Conservation (phyloP, 1,140 invertebrate species). For the Stegodyphus mimosarum region DNA sequence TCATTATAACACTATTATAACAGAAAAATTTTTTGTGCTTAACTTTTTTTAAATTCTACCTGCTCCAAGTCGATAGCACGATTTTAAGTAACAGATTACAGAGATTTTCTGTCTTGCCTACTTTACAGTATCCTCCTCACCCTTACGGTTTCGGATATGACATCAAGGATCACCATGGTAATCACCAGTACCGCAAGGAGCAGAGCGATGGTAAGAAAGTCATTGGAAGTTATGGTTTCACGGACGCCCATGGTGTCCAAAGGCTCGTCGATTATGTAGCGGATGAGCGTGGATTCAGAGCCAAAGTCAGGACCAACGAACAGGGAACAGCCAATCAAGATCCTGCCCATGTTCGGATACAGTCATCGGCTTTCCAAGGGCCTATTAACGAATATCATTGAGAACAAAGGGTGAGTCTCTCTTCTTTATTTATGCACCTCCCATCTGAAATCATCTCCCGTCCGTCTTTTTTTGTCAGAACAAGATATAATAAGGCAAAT, state of each 20-base stretch:
- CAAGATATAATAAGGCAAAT: too few species aligned
- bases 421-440: too few species aligned
- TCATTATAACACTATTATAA: too few species aligned
- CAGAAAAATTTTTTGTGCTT: too few species aligned
- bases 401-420: not conserved
- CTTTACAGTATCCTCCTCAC: slow-evolving; percentile 56
- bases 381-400: not conserved
- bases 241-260: slow-evolving; percentile 46
- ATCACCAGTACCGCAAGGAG: slow-evolving; percentile 59
- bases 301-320: slow-evolving; percentile 59
- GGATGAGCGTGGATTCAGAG: slow-evolving; percentile 51
- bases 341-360: slow-evolving; percentile 64
- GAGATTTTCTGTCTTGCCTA: not conserved
- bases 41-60: too few species aligned
- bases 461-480: too few species aligned
- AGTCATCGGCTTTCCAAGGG: not conserved
- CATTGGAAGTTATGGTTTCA: slow-evolving; percentile 57
- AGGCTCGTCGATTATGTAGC: slow-evolving; percentile 60
- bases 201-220: slow-evolving; percentile 60
- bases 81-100: too few species aligned
- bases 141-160: slow-evolving; percentile 61
- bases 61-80: too few species aligned
- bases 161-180: slow-evolving; percentile 60
- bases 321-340: slow-evolving; percentile 67
- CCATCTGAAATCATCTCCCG: too few species aligned